Evolutionary conservation across 2,113 vertebrate species (phyloP), one percentile per base, ranked within the genome.

Genomic region (Anser brachyrhynchus): DNA sequence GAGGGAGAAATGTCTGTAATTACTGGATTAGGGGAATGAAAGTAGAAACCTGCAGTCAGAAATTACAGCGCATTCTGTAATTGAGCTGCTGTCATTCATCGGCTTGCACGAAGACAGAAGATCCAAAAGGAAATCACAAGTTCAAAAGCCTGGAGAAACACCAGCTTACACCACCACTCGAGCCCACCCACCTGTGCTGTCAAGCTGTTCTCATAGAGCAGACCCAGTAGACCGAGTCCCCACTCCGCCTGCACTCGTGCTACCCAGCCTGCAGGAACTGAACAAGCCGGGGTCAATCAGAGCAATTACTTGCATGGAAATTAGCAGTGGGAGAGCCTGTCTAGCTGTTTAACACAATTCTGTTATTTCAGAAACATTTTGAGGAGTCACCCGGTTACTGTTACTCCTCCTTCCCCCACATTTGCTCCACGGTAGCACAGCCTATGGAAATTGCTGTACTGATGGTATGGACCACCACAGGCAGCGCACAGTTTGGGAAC

Each of bases 21-120:
- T 95, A 95, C 91, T 84, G 94, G 81, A 96, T 97, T 95, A 97
- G 31, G 43, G 49, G 58, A 93, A 93, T 62, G 61, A 95, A 96
- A 93, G 77, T 29, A 92, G 78, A 78, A 96, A 93, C 66, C 84
- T 52, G 58, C 84, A 92, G 87, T 84, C 66, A 95, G 84, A 95
- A 95, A 93, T 95, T 87, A 95, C 46, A 91, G 84, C 66, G 37
- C 65, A 67, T 84, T 93, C 87, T 49, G 54, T 92, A 92, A 93
- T 5, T 44, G 81, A 92, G 89, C 80, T 82, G 93, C 92, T 84
- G 66, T 85, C 72, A 5, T 74, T 90, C 2, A 0, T 37, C 0
- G 0, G 18, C 19, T 82, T 70, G 51, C 46, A 66, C 6, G 86
- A 93, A 93, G 70, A 41, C 70, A 72, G 61, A 92, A 58, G 46